Evolutionary conservation across 37 sponge, comb jelly and placozoan species (phyloP).

Genomic region (Mnemiopsis leidyi): DNA sequence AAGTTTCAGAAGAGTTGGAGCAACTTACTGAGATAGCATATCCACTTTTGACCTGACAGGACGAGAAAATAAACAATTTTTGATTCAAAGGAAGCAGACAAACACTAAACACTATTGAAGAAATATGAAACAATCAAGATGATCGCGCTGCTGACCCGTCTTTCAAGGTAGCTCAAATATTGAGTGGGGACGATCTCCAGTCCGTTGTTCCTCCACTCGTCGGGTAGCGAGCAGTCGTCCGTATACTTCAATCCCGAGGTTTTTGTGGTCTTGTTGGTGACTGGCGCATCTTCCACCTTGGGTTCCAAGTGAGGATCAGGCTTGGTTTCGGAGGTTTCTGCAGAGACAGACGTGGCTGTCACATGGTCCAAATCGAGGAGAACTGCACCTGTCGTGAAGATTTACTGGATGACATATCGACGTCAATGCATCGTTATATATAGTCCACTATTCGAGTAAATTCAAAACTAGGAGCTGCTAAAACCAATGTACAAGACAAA

Average conservation of each 20-base stretch:
- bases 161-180: not conserved
- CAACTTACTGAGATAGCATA: not conserved
- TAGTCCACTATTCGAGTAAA: too few species aligned
- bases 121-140: too few species aligned
- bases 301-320: not conserved
- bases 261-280: not conserved
- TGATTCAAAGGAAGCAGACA: too few species aligned
- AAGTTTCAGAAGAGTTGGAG: not conserved
- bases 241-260: not conserved
- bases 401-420: too few species aligned
- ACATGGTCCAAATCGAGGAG: not conserved
- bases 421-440: too few species aligned
- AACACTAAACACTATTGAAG: too few species aligned
- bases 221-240: conserved; percentile 2
- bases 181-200: not conserved
- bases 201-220: not conserved
- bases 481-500: too few species aligned
- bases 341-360: not conserved
- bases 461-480: too few species aligned
- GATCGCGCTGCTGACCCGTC: not conserved
- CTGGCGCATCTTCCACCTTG: not conserved
- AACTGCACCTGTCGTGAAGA: not conserved
- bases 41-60: conserved; percentile 9
- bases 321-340: not conserved
- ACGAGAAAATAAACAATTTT: too few species aligned